A percentile compares a stretch with the other conserved stretches of the same genome.
These are phyloP conservation scores for Tolypeutes matacus DNA, from an alignment of 2,797 vertebrate genomes.

Conservation along the genomic window DNA sequence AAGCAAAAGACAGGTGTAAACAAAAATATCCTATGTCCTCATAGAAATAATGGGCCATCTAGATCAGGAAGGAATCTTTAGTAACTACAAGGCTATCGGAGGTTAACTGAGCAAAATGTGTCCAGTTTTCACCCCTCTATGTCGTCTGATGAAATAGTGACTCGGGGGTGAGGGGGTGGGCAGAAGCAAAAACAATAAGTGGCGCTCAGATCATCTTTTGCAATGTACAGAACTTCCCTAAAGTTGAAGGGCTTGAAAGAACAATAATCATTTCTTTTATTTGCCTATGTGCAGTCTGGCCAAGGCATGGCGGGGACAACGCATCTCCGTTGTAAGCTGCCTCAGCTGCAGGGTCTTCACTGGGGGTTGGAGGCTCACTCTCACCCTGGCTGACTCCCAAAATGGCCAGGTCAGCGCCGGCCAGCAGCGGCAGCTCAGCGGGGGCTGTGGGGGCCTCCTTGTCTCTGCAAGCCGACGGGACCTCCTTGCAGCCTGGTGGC, in stretches of 20 bases:
- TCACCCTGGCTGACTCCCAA: rapidly evolving
- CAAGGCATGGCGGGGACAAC: rapidly evolving
- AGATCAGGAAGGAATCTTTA: not conserved
- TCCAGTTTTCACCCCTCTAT: not conserved
- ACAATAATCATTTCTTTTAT: not conserved
- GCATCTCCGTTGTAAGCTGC: rapidly evolving
- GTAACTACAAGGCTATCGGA: not conserved
- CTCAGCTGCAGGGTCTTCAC: not conserved
- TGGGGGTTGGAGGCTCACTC: not conserved
- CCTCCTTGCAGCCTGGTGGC: not conserved
- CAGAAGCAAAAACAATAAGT: too few relatives aligned
- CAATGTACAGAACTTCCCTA: not conserved
- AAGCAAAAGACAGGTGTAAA: not conserved
- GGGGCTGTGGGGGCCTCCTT: not conserved
- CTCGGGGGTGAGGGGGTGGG: too few relatives aligned
- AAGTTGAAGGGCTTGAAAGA: not conserved
- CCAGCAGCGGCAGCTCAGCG: rapidly evolving
- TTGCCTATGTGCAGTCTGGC: not conserved
- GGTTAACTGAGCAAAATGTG: not conserved
- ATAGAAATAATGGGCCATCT: not conserved
- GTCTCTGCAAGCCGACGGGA: rapidly evolving
- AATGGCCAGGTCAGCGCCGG: rapidly evolving
- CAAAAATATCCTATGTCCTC: not conserved
- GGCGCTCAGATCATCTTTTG: not conserved
- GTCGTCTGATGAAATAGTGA: not conserved